phyloP scores from a whole-genome alignment of 1,140 invertebrate genomes.

The Arion vulgaris region DNA sequence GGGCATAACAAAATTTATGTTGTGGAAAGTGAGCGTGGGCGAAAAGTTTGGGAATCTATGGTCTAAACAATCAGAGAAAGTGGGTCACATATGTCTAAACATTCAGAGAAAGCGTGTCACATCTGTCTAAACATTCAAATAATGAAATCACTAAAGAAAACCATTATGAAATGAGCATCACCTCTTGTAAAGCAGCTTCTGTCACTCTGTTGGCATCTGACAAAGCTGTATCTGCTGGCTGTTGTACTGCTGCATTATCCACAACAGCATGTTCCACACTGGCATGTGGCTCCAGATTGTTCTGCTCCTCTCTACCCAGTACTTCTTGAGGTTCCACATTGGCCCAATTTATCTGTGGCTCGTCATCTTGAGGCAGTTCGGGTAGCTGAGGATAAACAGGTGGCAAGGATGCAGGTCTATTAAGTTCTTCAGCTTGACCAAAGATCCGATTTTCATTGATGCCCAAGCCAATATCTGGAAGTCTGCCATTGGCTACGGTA shows the following conservation, averaged over 20 bases:
- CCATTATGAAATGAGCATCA: too few species aligned
- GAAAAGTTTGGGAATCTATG: too few species aligned
- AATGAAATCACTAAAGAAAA: too few species aligned
- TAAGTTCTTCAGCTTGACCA: conserved; percentile 23
- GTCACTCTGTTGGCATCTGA: conserved; percentile 4
- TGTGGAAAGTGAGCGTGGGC: too few species aligned
- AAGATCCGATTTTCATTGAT: conserved; percentile 42
- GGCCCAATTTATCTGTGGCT: neutral
- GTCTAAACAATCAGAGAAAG: too few species aligned
- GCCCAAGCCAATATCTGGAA: conserved; percentile 48
- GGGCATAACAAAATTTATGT: too few species aligned
- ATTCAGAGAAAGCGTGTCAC: too few species aligned
- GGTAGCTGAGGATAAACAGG: conserved; percentile 10
- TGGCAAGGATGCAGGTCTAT: neutral
- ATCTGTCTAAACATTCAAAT: too few species aligned
- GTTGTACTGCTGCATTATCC: neutral
- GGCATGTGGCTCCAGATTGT: neutral
- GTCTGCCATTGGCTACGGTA: conserved; percentile 30
- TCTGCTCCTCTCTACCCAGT: neutral
- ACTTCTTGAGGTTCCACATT: conserved; percentile 8
- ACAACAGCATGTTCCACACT: conserved; percentile 7
- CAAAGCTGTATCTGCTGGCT: neutral
- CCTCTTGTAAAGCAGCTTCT: conserved; percentile 15
- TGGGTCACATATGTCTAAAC: too few species aligned
- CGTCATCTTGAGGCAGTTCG: neutral